phyloP scores from a whole-genome alignment of 2,797 vertebrate species.

The Falco concolor region DNA sequence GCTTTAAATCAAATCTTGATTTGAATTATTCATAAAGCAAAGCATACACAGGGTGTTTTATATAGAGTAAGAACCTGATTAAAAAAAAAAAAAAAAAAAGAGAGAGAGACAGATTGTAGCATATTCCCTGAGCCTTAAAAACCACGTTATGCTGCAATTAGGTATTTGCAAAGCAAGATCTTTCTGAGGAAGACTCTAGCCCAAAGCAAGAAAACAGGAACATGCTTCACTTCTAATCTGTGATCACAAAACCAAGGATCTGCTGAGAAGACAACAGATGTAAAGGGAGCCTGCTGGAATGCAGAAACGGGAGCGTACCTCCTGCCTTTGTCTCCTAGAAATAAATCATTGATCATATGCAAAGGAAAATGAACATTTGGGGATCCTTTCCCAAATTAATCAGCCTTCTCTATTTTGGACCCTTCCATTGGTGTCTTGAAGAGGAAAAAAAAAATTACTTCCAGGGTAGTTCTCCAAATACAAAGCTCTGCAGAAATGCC shows the following conservation, averaged over 20 bases:
- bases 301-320: neutral
- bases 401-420: neutral
- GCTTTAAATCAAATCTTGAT: constrained; percentile 33
- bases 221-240: neutral
- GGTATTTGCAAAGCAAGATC: neutral
- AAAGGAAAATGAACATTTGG: neutral
- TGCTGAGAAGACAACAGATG: neutral
- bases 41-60: neutral
- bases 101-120: neutral
- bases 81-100: neutral
- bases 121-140: neutral
- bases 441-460: neutral
- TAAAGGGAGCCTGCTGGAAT: neutral
- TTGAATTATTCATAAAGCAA: constrained; percentile 31
- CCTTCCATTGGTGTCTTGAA: neutral
- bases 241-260: neutral
- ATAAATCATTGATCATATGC: neutral
- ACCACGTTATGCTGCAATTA: neutral
- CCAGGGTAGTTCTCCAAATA: neutral
- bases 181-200: neutral
- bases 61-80: neutral
- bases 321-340: neutral
- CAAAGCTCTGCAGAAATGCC: neutral
- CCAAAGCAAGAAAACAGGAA: neutral
- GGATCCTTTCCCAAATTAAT: neutral